phyloP scores from a whole-genome alignment of 2,888 invertebrate genomes.

The Amphipoea lucens region DNA sequence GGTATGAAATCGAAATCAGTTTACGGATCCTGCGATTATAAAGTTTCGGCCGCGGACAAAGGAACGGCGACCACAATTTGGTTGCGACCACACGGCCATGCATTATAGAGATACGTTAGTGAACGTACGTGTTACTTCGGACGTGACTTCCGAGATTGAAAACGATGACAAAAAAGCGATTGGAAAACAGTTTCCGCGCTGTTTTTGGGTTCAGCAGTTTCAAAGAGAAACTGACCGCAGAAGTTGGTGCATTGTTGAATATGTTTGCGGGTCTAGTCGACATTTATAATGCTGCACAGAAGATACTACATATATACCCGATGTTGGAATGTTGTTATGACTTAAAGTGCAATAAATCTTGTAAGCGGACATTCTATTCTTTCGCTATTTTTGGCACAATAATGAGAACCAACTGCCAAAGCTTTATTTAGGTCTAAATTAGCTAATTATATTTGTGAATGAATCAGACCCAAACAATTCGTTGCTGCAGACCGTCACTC shows the following conservation, averaged over 20 bases:
- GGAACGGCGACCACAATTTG: constrained; percentile 75
- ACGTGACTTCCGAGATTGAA: constrained; percentile 80
- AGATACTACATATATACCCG: not conserved
- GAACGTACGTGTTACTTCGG: constrained; percentile 72
- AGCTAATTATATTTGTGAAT: constrained; percentile 49
- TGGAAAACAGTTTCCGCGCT: constrained; percentile 64
- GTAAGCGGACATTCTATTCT: constrained; percentile 28
- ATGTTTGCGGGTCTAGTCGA: constrained; percentile 23
- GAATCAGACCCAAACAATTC: constrained; percentile 52
- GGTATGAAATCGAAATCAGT: constrained; percentile 86
- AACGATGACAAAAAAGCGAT: constrained; percentile 67
- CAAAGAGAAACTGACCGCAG: constrained; percentile 58
- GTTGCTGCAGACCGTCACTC: constrained; percentile 26
- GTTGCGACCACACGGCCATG: constrained; percentile 78
- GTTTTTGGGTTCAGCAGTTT: constrained; percentile 61
- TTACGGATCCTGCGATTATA: constrained; percentile 84
- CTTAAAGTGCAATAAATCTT: constrained; percentile 14
- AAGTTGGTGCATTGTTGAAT: constrained; percentile 29
- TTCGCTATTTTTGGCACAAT: constrained; percentile 45
- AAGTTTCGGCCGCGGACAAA: constrained; percentile 82
- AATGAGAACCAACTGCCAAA: constrained; percentile 44
- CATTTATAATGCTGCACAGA: constrained; percentile 10
- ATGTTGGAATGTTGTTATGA: constrained; percentile 21
- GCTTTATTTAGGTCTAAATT: constrained; percentile 37
- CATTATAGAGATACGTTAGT: constrained; percentile 73